Evolutionary conservation across 2,888 invertebrate genomes (phyloP), one percentile per base, ranked within the genome.

Genomic region (Carpatolechia fugitivella): DNA sequence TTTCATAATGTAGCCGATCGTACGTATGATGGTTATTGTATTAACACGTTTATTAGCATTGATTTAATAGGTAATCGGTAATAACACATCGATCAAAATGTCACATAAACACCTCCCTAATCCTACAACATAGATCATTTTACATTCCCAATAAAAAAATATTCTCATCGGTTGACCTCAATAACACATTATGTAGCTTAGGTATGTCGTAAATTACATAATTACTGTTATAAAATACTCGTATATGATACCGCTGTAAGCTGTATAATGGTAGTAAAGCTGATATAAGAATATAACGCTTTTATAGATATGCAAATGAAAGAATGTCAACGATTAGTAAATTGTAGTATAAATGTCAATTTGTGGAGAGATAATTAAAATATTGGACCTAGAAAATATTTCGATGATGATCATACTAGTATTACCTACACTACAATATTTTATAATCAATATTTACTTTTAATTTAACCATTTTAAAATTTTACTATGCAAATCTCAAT

Each of bases 281-380:
- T 1, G 20, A 11, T 33, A 24, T 33, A 24, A 3, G 24, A 40
- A 55, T 55, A 57, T 40, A 57, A 40, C 4, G 11, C 48, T 40
- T 47, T 47, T 54, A 54, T 56, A 24, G 52, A 13, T 54, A 56
- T 56, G 56, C 54, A 56, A 56, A 56, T 51, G 49, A 36, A 36
- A 47, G n/a, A 29, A 30, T 36, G 16, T 16, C 31, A 31, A 16
- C 31, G 16, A 3, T 24, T 24, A 24, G 3, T 24, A 4, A 6
- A 24, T 24, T 24, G n/a, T n/a, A n/a, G n/a, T n/a, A n/a, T n/a
- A n/a, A n/a, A n/a, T n/a, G n/a, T n/a, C n/a, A n/a, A n/a, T n/a
- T n/a, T n/a, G n/a, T n/a, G n/a, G n/a, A n/a, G n/a, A n/a, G n/a
- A n/a, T n/a, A n/a, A n/a, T n/a, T n/a, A n/a, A n/a, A n/a, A n/a